Conservation (phyloP, 2,797 vertebrate species). For the Chrysolophus pictus region DNA sequence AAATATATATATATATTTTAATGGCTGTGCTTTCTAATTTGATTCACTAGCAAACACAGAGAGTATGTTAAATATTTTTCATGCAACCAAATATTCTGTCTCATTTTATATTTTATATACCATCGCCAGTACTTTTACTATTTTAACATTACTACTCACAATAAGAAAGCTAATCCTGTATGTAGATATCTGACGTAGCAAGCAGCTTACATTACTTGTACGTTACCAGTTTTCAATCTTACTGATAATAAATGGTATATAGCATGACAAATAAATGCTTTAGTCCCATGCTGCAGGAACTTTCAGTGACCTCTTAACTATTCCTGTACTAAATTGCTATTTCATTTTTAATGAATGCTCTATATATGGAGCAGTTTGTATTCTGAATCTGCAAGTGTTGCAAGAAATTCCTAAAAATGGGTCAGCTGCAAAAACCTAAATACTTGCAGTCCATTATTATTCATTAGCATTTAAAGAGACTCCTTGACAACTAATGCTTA, state of each 20-base stretch:
- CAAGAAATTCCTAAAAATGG: slow-evolving; percentile 42
- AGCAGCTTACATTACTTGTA: background rate
- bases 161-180: background rate
- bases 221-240: background rate
- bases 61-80: background rate
- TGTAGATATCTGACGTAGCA: background rate
- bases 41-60: background rate
- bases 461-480: background rate
- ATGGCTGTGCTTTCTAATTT: background rate
- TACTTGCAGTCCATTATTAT: background rate
- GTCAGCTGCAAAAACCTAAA: slow-evolving; percentile 3
- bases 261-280: background rate
- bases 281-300: background rate
- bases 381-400: slow-evolving; percentile 35
- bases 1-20: background rate
- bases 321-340: background rate
- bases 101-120: background rate
- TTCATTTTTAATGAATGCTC: slow-evolving; percentile 55
- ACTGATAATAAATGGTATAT: background rate
- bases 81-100: background rate
- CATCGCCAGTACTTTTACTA: background rate
- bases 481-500: background rate
- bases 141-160: background rate
- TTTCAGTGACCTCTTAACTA: slow-evolving; percentile 20
- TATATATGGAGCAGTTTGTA: slow-evolving; percentile 8